These are phyloP conservation scores for Podarcis siculus DNA, from an alignment of 2,797 vertebrate species.

Conservation along the genomic window DNA sequence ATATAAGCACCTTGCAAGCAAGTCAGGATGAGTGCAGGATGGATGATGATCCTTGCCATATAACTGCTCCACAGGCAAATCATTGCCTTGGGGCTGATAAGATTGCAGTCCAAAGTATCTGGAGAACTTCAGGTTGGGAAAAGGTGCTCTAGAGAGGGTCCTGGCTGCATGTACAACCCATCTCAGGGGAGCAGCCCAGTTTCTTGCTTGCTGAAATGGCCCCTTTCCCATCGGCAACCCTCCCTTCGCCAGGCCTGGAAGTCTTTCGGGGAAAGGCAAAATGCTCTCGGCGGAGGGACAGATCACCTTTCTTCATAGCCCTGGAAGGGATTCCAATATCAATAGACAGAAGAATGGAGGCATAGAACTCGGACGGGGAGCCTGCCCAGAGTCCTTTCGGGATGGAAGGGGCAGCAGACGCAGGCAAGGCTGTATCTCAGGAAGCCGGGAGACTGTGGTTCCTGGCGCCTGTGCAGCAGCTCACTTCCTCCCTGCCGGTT, in stretches of 20 bases:
- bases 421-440: constrained; percentile 17
- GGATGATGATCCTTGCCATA: too few species aligned
- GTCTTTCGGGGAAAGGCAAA: constrained; percentile 47
- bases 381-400: constrained; percentile 52
- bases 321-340: constrained; percentile 67
- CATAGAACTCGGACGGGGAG: constrained; percentile 52
- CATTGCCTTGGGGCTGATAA: too few species aligned
- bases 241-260: constrained; percentile 47
- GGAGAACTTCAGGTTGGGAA: too few species aligned
- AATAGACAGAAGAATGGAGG: constrained; percentile 66
- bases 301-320: constrained; percentile 44
- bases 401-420: constrained; percentile 29
- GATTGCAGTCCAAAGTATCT: too few species aligned
- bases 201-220: too few species aligned
- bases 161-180: background rate
- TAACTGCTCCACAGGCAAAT: too few species aligned
- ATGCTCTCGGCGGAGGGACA: constrained; percentile 47
- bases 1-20: too few species aligned
- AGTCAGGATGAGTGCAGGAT: too few species aligned
- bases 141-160: too few species aligned
- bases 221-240: constrained; percentile 30
- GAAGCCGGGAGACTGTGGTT: constrained; percentile 68
- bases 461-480: constrained; percentile 63
- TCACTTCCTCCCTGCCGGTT: background rate
- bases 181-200: background rate